A percentile compares a stretch with the other conserved stretches of the same genome.
phyloP scores from a whole-genome alignment of 2,113 vertebrate genomes.

The Thryonomys swinderianus region DNA sequence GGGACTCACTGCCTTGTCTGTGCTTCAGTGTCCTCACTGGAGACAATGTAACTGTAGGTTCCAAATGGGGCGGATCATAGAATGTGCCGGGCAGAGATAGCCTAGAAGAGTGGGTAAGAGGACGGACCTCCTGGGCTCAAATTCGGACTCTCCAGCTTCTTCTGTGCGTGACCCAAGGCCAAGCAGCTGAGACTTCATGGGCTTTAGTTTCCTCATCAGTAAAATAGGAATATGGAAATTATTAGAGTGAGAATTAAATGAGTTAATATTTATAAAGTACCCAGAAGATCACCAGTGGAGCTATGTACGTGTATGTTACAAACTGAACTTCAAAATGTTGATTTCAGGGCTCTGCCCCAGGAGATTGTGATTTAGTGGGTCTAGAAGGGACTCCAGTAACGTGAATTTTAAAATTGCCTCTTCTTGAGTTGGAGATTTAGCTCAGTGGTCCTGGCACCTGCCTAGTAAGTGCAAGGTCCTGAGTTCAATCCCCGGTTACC shows the following conservation, averaged over 20 bases:
- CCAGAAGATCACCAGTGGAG: background rate
- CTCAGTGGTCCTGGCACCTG: too few relatives aligned
- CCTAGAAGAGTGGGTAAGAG: background rate
- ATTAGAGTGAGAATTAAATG: background rate
- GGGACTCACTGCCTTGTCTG: constrained; percentile 34
- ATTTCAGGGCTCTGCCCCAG: background rate
- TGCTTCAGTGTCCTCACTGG: background rate
- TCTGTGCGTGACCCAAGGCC: background rate
- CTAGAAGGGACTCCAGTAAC: background rate
- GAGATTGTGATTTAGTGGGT: background rate
- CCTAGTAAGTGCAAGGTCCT: too few relatives aligned
- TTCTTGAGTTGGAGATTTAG: too few relatives aligned
- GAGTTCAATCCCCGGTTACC: too few relatives aligned
- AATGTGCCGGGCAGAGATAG: background rate
- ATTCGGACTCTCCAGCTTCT: background rate
- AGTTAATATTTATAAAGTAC: background rate
- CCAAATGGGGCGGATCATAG: constrained; percentile 5
- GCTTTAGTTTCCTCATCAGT: constrained; percentile 23
- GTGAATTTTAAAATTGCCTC: background rate
- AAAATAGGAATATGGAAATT: constrained; percentile 32
- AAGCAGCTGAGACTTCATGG: background rate
- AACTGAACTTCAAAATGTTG: constrained; percentile 25
- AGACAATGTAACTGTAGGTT: background rate
- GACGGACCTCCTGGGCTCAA: background rate
- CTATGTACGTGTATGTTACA: background rate